phyloP scores from a whole-genome alignment of 1,140 invertebrate genomes.

The Apis cerana region DNA sequence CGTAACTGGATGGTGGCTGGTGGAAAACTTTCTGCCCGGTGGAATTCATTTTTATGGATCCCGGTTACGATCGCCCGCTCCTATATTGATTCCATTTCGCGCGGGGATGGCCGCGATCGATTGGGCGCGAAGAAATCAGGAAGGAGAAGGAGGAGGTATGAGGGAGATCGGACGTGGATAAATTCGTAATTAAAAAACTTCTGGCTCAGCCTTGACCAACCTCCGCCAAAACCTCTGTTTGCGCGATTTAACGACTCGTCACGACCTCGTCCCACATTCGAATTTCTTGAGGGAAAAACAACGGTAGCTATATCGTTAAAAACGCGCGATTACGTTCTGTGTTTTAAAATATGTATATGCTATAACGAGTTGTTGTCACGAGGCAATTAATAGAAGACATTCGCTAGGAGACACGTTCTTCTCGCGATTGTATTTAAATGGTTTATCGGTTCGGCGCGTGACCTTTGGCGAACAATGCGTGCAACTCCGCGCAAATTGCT shows the following conservation, averaged over 20 bases:
- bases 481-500: background rate
- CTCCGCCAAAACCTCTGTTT: no score
- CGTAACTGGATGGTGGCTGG: background rate
- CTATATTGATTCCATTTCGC: background rate
- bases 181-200: no score
- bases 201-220: no score
- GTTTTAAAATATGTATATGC: background rate
- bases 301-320: background rate
- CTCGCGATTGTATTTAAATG: slow-evolving; percentile 38
- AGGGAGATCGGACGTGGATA: no score
- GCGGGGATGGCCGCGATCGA: background rate
- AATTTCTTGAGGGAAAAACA: no score
- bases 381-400: background rate
- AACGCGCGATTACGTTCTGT: no score
- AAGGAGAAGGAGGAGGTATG: background rate
- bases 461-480: slow-evolving; percentile 36
- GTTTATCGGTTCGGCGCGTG: background rate
- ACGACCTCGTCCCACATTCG: no score
- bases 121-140: no score
- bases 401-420: background rate
- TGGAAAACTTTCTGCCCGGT: background rate
- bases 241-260: no score
- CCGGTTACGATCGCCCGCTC: background rate
- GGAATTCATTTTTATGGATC: slow-evolving; percentile 28
- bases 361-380: background rate